Evolutionary conservation across 2,113 vertebrate genomes (phyloP), one percentile per base, ranked within the genome.

Genomic region (Psephotus haematonotus): DNA sequence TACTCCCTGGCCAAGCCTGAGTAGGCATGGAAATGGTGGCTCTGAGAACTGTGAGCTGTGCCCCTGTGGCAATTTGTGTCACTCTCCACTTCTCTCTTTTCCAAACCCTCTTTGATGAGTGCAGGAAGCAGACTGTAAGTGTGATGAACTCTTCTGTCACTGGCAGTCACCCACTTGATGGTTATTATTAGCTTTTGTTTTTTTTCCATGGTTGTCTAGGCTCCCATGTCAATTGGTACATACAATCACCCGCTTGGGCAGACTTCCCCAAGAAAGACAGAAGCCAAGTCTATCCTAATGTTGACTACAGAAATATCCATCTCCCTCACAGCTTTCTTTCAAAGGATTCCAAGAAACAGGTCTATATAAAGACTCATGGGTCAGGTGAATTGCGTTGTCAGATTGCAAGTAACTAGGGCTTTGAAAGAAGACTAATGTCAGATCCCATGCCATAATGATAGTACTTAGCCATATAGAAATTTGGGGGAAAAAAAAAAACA

Each of bases 211-310:
- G 18, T 28, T 74, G 33, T 8, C 37, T 28, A 55, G 60, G 27
- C 29, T 55, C 17, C 12, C 52, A 24, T 68, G 20, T 31, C 50
- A 47, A 23, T 20, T 47, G 57, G 63, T 49, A 43, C 6, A 62
- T 25, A 44, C n/a, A 7, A 20, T 82, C 75, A 49, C 10, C 9
- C 1, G 9, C 2, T 1, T 33, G 37, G 33, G 29, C 24, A 79
- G 50, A 20, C 24, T 82, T 82, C 52, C 49, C 24, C 25, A 41
- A 57, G 46, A 75, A 53, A 59, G 23, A 25, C 6, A 41, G 10
- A 35, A 39, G n/a, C 15, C 64, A 57, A 85, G 46, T 60, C 10
- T 44, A 50, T 0, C 0, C 7, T 53, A 55, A 65, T 0, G 0
- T 24, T 82, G 50, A 27, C 39, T 62, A 23, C 29, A 43, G 7